Conservation (phyloP, 2,888 invertebrate genomes). For the Sarcophaga subvicina region DNA sequence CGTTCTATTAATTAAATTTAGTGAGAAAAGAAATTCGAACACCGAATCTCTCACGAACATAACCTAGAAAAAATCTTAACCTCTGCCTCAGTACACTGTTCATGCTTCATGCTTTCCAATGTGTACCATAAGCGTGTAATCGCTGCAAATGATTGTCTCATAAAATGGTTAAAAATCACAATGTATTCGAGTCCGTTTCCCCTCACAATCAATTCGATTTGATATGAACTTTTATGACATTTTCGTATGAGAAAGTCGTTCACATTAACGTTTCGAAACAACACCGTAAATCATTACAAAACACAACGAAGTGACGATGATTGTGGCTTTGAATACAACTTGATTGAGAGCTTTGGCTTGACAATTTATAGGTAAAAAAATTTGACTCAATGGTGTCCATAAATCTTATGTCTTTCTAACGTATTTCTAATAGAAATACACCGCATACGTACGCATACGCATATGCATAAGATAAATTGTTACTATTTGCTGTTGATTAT, state of each 20-base stretch:
- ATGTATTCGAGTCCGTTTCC: neutral
- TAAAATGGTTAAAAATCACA: neutral
- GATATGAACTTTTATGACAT: constrained; percentile 38
- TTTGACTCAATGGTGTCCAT: constrained; percentile 4
- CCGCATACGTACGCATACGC: neutral
- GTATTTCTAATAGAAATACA: constrained; percentile 29
- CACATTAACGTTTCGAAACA: constrained; percentile 19
- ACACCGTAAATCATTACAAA: constrained; percentile 22
- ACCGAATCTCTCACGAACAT: constrained; percentile 42
- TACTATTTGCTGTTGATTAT: constrained; percentile 26
- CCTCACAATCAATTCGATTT: neutral
- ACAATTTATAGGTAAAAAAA: constrained; percentile 48
- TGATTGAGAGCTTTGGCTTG: constrained; percentile 46
- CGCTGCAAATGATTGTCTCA: constrained; percentile 10
- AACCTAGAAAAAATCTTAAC: constrained; percentile 12
- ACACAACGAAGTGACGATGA: neutral
- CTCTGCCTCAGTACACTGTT: neutral
- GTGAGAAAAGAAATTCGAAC: constrained; percentile 44
- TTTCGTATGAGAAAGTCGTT: constrained; percentile 35
- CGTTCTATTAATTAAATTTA: constrained; percentile 65
- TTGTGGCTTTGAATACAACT: constrained; percentile 31
- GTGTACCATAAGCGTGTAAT: neutral
- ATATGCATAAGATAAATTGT: constrained; percentile 34
- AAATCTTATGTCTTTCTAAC: constrained; percentile 12
- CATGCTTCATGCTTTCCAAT: no score